Conservation (phyloP, 2,888 invertebrate species). For the Dinocampus coccinellae region DNA sequence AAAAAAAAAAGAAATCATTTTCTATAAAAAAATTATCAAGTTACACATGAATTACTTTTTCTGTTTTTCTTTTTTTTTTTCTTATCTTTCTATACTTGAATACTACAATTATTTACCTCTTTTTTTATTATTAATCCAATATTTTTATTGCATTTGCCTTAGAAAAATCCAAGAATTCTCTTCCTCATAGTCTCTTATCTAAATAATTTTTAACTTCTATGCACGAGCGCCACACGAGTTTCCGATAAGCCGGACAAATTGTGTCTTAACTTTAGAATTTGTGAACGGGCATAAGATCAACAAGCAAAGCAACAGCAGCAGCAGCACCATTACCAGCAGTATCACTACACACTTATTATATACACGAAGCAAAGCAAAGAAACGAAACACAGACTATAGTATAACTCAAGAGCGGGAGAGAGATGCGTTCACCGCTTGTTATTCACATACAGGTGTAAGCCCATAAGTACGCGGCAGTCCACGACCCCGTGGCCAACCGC, state of each 20-base stretch:
- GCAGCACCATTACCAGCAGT: no score
- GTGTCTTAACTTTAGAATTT: background rate
- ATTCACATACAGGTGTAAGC: slow-evolving; percentile 9
- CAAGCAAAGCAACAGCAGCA: background rate
- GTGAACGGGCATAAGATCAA: background rate
- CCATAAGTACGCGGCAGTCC: background rate
- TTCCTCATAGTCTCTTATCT: background rate
- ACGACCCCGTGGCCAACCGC: slow-evolving; percentile 40
- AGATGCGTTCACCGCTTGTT: slow-evolving; percentile 2
- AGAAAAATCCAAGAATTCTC: background rate
- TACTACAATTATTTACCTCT: background rate
- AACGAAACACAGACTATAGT: background rate
- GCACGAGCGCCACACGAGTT: background rate
- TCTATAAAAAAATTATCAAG: no score
- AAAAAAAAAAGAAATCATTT: no score
- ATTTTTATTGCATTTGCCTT: background rate
- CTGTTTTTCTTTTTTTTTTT: background rate
- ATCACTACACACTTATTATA: background rate
- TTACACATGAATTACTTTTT: no score
- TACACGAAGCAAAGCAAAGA: background rate
- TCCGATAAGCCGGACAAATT: background rate
- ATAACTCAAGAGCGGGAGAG: background rate
- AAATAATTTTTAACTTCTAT: background rate
- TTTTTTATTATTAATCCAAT: background rate
- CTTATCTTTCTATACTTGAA: background rate